Base-by-base conservation (phyloP, 2,113 vertebrate species). In the Paraplagusia blochii region DNA sequence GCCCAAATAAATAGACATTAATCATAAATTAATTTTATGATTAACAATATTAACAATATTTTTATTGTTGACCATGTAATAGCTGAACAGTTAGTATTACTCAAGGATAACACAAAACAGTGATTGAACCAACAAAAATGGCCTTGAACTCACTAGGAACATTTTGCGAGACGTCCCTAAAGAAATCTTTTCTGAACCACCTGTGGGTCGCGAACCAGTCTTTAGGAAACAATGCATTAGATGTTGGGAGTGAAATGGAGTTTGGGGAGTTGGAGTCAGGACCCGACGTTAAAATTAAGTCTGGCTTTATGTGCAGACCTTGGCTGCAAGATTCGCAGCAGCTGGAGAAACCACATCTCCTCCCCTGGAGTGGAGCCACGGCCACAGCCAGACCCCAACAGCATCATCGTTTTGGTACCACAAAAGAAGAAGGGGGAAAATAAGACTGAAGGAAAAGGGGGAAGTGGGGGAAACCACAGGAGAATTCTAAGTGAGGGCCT, bases 311-410 rank as follows among this genome's bases (percentile, higher is more conserved):
- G 77, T 22, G 40, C 55, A 74, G 85, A 71, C 72, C 79, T 74
- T 75, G 74, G 73, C 62, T 70, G 74, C 79, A 74, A 68, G 72
- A 77, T 85, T 85, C 82, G 75, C 79, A 80, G 81, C 84, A 85
- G 84, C 84, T 86, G 83, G 72, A 70, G 73, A 84, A 89, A 87
- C 87, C 87, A 15, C 88, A 90, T 86, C 84, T 86, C 83, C 87
- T 87, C 82, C 72, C 73, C 71, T 84, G 65, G 66, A 81, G 49
- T 11, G 3, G 50, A 63, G 75, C 75, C 83, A 85, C 72, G 73
- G 73, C 77, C 68, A 67, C 54, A 75, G 71, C 70, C 76, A 75
- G 79, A 82, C 72, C 72, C 51, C 58, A 82, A 85, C 79, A 84
- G 80, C 77, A 79, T 81, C 71, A 76, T 85, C 70, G 70, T 64